phyloP scores from a whole-genome alignment of 2,888 invertebrate genomes.

The Pachliopta kotzebuea region DNA sequence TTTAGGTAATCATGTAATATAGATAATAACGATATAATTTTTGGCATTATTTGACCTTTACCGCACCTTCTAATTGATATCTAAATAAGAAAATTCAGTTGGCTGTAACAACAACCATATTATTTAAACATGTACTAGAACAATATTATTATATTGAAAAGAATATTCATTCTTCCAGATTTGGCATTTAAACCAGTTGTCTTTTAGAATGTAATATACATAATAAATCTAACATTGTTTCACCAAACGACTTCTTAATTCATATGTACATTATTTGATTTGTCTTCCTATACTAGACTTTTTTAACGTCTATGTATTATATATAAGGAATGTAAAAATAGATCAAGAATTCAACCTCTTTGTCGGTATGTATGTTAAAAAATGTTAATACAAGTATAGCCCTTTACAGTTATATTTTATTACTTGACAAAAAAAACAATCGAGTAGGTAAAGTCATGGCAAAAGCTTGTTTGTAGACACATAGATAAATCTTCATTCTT shows the following conservation, averaged over 20 bases:
- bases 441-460: neutral
- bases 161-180: neutral
- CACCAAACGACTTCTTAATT: too few species aligned
- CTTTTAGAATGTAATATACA: neutral
- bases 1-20: too few species aligned
- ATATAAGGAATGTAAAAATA: too few species aligned
- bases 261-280: too few species aligned
- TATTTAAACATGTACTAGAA: neutral
- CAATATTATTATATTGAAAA: neutral
- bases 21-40: too few species aligned
- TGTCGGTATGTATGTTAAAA: too few species aligned
- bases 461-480: neutral
- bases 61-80: neutral
- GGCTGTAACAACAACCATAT: neutral
- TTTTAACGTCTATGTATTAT: too few species aligned
- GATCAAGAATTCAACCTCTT: too few species aligned
- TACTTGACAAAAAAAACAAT: neutral
- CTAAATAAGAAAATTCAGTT: neutral
- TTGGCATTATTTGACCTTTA: neutral
- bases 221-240: too few species aligned
- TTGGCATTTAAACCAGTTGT: neutral
- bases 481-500: slow-evolving; percentile 2
- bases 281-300: too few species aligned
- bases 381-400: neutral
- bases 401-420: neutral